Percentiles rank a stretch among this genome's conserved stretches.
Conservation (phyloP, 2,888 invertebrate genomes). For the Diarsia mendica region DNA sequence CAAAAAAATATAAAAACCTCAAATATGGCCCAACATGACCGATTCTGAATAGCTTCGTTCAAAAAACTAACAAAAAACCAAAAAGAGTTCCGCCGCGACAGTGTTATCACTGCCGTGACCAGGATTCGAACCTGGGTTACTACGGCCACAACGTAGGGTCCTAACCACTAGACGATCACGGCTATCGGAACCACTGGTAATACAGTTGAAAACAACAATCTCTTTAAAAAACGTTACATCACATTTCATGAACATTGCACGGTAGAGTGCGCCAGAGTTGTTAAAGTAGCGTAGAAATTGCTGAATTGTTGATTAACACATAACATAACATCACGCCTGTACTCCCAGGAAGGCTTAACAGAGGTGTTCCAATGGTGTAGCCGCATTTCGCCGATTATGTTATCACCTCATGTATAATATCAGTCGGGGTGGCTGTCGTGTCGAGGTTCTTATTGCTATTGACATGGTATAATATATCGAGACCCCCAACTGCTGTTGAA, state of each 20-base stretch:
- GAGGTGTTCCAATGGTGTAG: not conserved
- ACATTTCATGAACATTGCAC: slow-evolving; percentile 32
- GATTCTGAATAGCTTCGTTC: not conserved
- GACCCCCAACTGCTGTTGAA: not conserved
- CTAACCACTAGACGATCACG: slow-evolving; percentile 93
- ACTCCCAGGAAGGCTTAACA: not conserved
- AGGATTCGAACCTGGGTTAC: slow-evolving; percentile 93
- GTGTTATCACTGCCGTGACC: slow-evolving; percentile 90
- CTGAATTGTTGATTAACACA: not conserved
- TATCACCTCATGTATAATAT: not conserved
- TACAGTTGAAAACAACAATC: slow-evolving; percentile 67
- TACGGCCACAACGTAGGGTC: slow-evolving; percentile 93
- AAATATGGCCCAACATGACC: not conserved
- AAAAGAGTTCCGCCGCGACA: slow-evolving; percentile 60
- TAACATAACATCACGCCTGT: not conserved
- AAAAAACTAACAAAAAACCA: slow-evolving; percentile 16
- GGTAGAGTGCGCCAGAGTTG: slow-evolving; percentile 32
- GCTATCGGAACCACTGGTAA: slow-evolving; percentile 64
- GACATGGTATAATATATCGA: not conserved
- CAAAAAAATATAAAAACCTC: not conserved
- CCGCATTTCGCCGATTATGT: not conserved
- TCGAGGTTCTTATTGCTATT: not conserved
- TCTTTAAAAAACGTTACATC: slow-evolving; percentile 22
- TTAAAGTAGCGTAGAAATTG: slow-evolving; percentile 11
- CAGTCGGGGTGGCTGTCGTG: not conserved